Conservation (phyloP, 2,113 vertebrate species). For the Siphamia tubifer region DNA sequence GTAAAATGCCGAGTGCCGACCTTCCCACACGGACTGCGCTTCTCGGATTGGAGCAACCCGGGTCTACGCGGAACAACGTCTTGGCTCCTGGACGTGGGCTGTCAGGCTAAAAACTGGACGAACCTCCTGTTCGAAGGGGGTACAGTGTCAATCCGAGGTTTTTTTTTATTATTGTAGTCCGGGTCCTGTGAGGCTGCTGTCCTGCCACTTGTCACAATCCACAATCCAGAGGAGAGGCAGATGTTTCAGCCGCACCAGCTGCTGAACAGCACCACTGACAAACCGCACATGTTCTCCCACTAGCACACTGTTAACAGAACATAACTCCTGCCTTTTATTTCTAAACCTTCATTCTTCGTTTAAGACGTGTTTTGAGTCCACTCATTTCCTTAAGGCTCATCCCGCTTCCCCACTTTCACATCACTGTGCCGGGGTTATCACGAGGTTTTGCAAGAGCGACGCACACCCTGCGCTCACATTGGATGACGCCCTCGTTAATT, state of each 20-base stretch:
- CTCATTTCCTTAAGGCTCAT: slow-evolving; percentile 81
- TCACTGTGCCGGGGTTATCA: slow-evolving; percentile 86
- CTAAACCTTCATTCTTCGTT: slow-evolving; percentile 16
- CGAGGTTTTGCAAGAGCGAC: slow-evolving; percentile 80
- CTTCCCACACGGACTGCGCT: slow-evolving; percentile 72
- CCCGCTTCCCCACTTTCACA: slow-evolving; percentile 87
- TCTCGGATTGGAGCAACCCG: slow-evolving; percentile 73
- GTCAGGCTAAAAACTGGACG: slow-evolving; percentile 41
- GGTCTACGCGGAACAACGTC: slow-evolving; percentile 79
- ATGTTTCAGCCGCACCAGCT: slow-evolving; percentile 37
- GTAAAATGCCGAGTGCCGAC: slow-evolving; percentile 73
- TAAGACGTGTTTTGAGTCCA: slow-evolving; percentile 53
- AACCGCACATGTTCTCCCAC: slow-evolving; percentile 30
- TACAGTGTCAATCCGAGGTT: slow-evolving; percentile 35
- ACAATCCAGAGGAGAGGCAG: slow-evolving; percentile 56
- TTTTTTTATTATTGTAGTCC: slow-evolving; percentile 46
- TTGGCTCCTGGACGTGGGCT: slow-evolving; percentile 65
- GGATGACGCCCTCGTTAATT: slow-evolving; percentile 84
- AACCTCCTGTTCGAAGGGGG: slow-evolving; percentile 6
- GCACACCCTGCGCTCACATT: slow-evolving; percentile 93
- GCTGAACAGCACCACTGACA: slow-evolving; percentile 16
- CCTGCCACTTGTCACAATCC: slow-evolving; percentile 70
- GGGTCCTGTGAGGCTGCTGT: slow-evolving; percentile 18
- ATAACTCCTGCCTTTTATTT: slow-evolving; percentile 12
- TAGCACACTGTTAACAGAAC: background rate